Evolutionary conservation across 2,113 vertebrate species (phyloP).

Genomic region (Dunckerocampus dactyliophorus): DNA sequence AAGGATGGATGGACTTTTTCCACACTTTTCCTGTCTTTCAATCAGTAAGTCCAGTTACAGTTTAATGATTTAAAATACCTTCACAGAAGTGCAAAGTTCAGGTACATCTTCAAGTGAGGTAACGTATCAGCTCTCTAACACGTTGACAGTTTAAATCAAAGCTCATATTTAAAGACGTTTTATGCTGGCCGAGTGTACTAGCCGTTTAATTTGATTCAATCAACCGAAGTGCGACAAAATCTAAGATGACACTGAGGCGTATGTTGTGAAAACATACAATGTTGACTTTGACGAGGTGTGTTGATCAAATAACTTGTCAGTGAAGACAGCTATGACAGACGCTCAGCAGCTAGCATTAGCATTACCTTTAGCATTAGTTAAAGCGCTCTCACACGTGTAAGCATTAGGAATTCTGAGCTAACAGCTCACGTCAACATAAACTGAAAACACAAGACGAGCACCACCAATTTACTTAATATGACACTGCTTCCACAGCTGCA

Average conservation of each 20-base stretch:
- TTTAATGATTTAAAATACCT: too few species aligned
- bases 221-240: background rate
- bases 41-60: too few species aligned
- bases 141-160: too few species aligned
- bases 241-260: background rate
- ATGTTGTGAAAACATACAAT: background rate
- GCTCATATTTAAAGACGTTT: too few species aligned
- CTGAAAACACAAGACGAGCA: background rate
- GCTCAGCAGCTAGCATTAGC: background rate
- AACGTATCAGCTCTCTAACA: too few species aligned
- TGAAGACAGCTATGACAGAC: background rate
- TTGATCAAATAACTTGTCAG: background rate
- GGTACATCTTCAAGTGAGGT: too few species aligned
- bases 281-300: background rate
- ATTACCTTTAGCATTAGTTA: background rate
- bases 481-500: background rate
- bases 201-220: background rate
- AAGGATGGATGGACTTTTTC: too few species aligned
- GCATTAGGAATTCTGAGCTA: background rate
- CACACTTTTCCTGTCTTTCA: too few species aligned
- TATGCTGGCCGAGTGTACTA: background rate
- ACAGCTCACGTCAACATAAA: background rate
- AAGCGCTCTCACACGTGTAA: background rate
- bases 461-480: background rate
- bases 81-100: too few species aligned